Base-by-base conservation (phyloP, 2,888 invertebrate genomes). In the Heliconius charithonia region DNA sequence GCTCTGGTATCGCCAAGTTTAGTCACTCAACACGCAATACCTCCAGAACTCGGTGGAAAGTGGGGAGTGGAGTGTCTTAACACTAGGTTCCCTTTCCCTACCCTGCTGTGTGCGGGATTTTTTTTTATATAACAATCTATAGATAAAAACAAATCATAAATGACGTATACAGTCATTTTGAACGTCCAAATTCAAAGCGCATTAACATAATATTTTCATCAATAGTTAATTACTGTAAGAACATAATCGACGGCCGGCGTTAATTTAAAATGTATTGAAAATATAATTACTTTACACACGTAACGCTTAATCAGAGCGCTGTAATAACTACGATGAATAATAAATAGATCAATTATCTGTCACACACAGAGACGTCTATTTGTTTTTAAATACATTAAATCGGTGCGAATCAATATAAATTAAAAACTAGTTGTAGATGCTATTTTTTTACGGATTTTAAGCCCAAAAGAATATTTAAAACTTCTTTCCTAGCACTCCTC, bases 301-400 rank as follows among this genome's bases (percentile, higher is more conserved):
- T 32, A 37, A 72, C 69, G 22, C 29, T 78, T 51, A 63, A 75
- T 69, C 74, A 69, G 27, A 37, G 32, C 51, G 32, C 65, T 45
- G 75, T 69, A 73, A 67, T 73, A 67, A 72, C 32, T 29, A 45
- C 25, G 19, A 66, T 76, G 59, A 72, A 76, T 79, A 76, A 76
- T 73, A 76, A 76, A 79, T 67, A 73, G 27, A 72, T 76, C 72
- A 73, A 79, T 73, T 45, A 51, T 69, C 16, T 32, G 32, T 12
- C 41, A 22, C 69, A 69, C 41, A 45, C 69, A 69, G 69, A 45
- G 69, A 69, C 41, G 25, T 41, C 41, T 16, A 45, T 69, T 69
- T 45, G 69, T n/a, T 25, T 32, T 66, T 69, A 41, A 69, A 16
- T 16, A 25, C 69, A 25, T 45, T 25, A 45, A 45, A 59, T 25